Evolutionary conservation across 64 coral and sea anemone species (phyloP).

Genomic region (Acropora yongei): DNA sequence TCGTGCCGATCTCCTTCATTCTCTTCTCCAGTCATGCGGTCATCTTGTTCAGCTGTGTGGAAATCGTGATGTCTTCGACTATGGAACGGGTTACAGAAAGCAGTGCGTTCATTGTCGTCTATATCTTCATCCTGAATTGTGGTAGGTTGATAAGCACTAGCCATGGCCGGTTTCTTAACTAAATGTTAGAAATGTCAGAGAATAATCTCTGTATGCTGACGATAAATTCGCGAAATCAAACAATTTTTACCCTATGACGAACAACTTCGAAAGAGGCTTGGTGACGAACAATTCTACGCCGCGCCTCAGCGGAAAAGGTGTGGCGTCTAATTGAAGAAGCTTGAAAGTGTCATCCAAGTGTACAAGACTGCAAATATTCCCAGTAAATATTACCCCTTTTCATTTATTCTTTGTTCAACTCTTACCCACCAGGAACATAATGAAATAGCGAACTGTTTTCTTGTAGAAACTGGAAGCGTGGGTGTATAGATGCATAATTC

Average conservation of each 20-base stretch:
- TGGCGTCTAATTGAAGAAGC: not conserved
- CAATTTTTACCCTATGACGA: not conserved
- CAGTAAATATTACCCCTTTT: too few relatives aligned
- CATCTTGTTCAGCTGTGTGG: constrained; percentile 13
- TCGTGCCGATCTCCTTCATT: not conserved
- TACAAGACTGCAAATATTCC: too few relatives aligned
- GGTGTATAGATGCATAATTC: too few relatives aligned
- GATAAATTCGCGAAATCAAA: not conserved
- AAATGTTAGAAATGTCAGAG: not conserved
- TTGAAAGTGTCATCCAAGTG: too few relatives aligned
- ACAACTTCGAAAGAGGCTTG: constrained; percentile 7
- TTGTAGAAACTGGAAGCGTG: too few relatives aligned
- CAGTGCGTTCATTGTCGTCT: constrained; percentile 33
- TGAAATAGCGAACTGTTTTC: not conserved
- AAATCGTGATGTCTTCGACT: constrained; percentile 52
- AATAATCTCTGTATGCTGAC: not conserved
- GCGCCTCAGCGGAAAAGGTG: constrained; percentile 36
- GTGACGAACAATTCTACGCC: constrained; percentile 10
- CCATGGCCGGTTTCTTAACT: constrained; percentile 55
- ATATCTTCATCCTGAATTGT: constrained; percentile 65
- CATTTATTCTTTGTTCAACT: too few relatives aligned
- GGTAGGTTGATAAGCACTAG: constrained; percentile 85
- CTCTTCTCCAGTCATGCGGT: not conserved
- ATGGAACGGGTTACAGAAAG: constrained; percentile 63
- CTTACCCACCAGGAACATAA: not conserved